These are phyloP conservation scores for Sinocyclocheilus anshuiensis DNA, from an alignment of 2,113 vertebrate genomes.

Conservation along the genomic window DNA sequence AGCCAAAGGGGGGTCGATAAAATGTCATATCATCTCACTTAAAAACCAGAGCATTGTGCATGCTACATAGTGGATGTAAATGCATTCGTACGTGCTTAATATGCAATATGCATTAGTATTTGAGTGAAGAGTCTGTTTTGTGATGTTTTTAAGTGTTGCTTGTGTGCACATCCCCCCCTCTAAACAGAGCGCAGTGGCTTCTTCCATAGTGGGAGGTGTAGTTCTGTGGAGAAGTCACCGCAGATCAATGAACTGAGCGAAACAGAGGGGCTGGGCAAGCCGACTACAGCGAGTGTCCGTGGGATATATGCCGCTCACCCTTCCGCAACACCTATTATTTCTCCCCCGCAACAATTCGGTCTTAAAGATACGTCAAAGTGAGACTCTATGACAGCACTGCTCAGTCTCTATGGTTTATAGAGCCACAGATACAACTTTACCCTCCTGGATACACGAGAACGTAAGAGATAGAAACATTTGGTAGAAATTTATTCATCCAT, in stretches of 20 bases:
- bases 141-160: neutral
- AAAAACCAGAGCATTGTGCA: neutral
- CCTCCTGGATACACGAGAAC: slow-evolving; percentile 63
- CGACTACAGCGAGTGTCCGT: slow-evolving; percentile 66
- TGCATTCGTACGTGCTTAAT: too few relatives aligned
- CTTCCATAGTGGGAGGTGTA: slow-evolving; percentile 77
- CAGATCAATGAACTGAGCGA: slow-evolving; percentile 81
- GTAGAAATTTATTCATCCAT: slow-evolving; percentile 44
- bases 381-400: slow-evolving; percentile 26
- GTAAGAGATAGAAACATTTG: slow-evolving; percentile 49
- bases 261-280: slow-evolving; percentile 67
- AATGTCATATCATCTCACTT: neutral
- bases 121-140: neutral
- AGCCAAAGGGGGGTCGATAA: slow-evolving; percentile 7
- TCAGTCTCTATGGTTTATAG: slow-evolving; percentile 57
- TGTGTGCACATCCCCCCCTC: neutral
- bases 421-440: slow-evolving; percentile 60
- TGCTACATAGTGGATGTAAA: neutral
- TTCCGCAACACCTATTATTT: slow-evolving; percentile 53
- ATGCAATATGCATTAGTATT: neutral
- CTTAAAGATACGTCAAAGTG: slow-evolving; percentile 56
- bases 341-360: neutral
- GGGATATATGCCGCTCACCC: slow-evolving; percentile 57
- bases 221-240: slow-evolving; percentile 73
- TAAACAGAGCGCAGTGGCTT: slow-evolving; percentile 70